Conservation (phyloP, 2,888 invertebrate species). For the Oscheius sp. region DNA sequence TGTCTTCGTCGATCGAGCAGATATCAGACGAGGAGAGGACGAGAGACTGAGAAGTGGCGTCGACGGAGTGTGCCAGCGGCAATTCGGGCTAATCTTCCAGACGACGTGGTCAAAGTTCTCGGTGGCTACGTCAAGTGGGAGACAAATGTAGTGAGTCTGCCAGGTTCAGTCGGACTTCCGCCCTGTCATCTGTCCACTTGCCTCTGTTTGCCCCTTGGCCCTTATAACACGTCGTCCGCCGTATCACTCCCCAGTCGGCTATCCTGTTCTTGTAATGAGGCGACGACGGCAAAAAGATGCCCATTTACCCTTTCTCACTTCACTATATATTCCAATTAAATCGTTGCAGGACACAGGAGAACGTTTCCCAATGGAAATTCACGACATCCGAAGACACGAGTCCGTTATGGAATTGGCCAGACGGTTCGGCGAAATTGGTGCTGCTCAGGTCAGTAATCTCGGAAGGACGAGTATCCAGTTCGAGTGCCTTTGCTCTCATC, state of each 20-base stretch:
- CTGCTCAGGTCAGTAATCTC: slow-evolving; percentile 42
- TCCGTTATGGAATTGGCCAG: slow-evolving; percentile 55
- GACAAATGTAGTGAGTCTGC: slow-evolving; percentile 34
- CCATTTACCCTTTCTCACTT: slow-evolving; percentile 4
- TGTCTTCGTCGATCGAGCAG: background rate
- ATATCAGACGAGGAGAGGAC: slow-evolving; percentile 5
- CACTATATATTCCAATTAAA: background rate
- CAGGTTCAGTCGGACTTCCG: background rate
- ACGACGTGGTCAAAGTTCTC: slow-evolving; percentile 14
- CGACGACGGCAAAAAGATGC: slow-evolving; percentile 20
- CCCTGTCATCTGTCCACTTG: slow-evolving; percentile 5
- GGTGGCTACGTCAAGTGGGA: slow-evolving; percentile 27
- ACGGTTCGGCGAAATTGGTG: slow-evolving; percentile 51
- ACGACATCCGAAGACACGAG: slow-evolving; percentile 51
- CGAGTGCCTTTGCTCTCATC: slow-evolving; percentile 13
- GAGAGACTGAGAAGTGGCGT: slow-evolving; percentile 32
- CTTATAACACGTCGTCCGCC: slow-evolving; percentile 17
- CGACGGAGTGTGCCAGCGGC: slow-evolving; percentile 39
- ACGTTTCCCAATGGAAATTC: slow-evolving; percentile 45
- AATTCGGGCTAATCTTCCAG: slow-evolving; percentile 7
- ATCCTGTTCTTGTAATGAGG: slow-evolving; percentile 33
- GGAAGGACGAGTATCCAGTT: slow-evolving; percentile 16
- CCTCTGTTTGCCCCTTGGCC: slow-evolving; percentile 6
- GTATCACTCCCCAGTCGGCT: slow-evolving; percentile 12
- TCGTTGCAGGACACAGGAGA: slow-evolving; percentile 54